A percentile compares a stretch with the other conserved stretches of the same genome.
These are phyloP conservation scores for Palythoa grandiflora DNA, from an alignment of 92 coral and sea anemone genomes.

Conservation along the genomic window DNA sequence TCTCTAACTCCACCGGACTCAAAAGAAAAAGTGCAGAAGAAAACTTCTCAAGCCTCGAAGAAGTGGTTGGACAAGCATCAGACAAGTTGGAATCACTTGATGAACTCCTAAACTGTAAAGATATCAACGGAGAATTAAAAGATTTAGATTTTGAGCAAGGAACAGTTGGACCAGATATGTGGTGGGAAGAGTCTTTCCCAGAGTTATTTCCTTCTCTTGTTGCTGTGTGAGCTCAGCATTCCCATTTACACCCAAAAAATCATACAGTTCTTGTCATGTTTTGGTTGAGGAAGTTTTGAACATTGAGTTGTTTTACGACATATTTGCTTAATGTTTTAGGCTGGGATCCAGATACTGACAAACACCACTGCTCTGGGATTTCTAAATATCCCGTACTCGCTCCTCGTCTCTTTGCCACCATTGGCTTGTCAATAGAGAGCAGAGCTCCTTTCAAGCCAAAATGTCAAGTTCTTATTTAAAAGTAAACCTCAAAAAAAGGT, in stretches of 20 bases:
- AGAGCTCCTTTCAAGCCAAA: not conserved
- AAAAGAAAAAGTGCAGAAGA: constrained; percentile 62
- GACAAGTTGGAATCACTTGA: constrained; percentile 82
- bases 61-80: constrained; percentile 77
- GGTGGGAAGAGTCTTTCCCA: constrained; percentile 98
- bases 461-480: not conserved
- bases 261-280: constrained; percentile 16
- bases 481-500: not conserved
- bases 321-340: constrained; percentile 16
- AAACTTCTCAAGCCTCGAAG: constrained; percentile 66
- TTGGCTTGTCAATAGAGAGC: not conserved
- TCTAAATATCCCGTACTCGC: not conserved
- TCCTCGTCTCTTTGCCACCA: not conserved
- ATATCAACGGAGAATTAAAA: constrained; percentile 77
- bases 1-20: constrained; percentile 52
- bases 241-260: not conserved
- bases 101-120: constrained; percentile 76
- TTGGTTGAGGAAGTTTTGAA: constrained; percentile 11
- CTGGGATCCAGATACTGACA: constrained; percentile 7
- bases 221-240: constrained; percentile 72
- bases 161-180: constrained; percentile 81
- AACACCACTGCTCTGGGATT: not conserved
- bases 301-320: constrained; percentile 11
- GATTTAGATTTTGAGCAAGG: constrained; percentile 80
- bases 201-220: constrained; percentile 92